A percentile compares a stretch with the other conserved stretches of the same genome.
Conservation (phyloP, 2,888 invertebrate species). For the Andrena flavipes region DNA sequence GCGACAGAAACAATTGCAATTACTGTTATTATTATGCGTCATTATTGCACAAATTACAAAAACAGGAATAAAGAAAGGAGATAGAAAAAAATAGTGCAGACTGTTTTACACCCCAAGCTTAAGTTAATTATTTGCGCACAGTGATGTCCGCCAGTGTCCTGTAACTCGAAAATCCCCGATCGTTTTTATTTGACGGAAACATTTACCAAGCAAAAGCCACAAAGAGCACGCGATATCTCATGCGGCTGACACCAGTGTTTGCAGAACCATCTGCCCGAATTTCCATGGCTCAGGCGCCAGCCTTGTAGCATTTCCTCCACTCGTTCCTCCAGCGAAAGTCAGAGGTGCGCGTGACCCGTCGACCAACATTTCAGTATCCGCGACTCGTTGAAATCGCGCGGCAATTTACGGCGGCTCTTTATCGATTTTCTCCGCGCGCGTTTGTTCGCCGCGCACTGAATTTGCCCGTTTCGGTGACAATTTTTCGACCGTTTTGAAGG, state of each 20-base stretch:
- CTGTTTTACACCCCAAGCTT: too few species aligned
- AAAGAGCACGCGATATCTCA: background rate
- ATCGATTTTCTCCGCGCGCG: background rate
- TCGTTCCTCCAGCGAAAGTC: background rate
- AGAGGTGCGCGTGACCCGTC: background rate
- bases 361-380: background rate
- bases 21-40: too few species aligned
- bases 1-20: too few species aligned
- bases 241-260: constrained; percentile 11
- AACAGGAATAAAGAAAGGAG: too few species aligned
- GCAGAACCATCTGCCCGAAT: constrained; percentile 22
- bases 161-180: background rate
- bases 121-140: too few species aligned
- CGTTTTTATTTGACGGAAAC: constrained; percentile 15
- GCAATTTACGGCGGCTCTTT: background rate
- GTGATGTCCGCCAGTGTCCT: too few species aligned
- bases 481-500: constrained; percentile 13
- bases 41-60: too few species aligned
- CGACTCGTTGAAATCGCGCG: background rate
- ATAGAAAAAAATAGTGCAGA: too few species aligned
- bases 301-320: background rate
- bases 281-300: background rate
- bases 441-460: background rate
- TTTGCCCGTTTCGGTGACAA: constrained; percentile 14
- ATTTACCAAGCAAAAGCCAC: constrained; percentile 2